phyloP scores from a whole-genome alignment of 2,113 vertebrate genomes.

The Ceyx melanurus region DNA sequence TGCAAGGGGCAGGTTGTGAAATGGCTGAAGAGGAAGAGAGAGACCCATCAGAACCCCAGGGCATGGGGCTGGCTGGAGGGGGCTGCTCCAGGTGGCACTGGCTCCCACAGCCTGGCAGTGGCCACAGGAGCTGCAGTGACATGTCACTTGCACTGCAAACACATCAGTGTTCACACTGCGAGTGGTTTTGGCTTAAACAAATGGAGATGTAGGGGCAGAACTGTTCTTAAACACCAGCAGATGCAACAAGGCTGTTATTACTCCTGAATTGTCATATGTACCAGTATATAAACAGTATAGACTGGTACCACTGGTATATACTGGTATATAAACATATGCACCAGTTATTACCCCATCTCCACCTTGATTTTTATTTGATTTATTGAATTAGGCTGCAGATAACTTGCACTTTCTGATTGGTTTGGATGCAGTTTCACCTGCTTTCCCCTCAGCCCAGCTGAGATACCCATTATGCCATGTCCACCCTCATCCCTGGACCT shows the following conservation, averaged over 20 bases:
- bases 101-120: neutral
- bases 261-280: neutral
- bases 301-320: too few species aligned
- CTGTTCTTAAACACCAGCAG: neutral
- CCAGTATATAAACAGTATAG: too few species aligned
- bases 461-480: neutral
- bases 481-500: neutral
- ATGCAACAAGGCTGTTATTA: fast-evolving
- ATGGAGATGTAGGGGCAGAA: fast-evolving
- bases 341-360: neutral
- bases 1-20: neutral
- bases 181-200: too few species aligned
- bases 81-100: fast-evolving
- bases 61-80: fast-evolving
- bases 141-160: too few species aligned
- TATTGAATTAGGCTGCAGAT: neutral
- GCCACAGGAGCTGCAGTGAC: neutral
- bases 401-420: fast-evolving
- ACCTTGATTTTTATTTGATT: neutral
- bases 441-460: neutral
- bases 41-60: neutral
- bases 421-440: neutral
- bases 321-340: neutral
- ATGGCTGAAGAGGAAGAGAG: neutral
- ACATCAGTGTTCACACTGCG: neutral